phyloP scores from a whole-genome alignment of 2,113 vertebrate species.

The Condylura cristata region DNA sequence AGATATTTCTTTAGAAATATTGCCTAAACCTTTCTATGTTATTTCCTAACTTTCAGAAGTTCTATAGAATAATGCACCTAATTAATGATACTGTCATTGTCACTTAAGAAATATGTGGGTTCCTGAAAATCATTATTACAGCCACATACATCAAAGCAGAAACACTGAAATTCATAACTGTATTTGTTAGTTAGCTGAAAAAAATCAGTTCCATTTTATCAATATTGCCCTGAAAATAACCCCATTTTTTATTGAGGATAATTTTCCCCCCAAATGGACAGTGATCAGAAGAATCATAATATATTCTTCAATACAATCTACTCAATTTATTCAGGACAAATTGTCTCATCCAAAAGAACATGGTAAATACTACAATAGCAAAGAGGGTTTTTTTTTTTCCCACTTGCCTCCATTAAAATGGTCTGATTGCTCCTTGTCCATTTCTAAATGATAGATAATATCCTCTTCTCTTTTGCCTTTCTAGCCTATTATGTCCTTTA shows the following conservation, averaged over 20 bases:
- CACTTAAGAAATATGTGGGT: slow-evolving; percentile 63
- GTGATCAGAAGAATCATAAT: slow-evolving; percentile 72
- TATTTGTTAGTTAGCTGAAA: slow-evolving; percentile 77
- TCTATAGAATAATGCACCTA: slow-evolving; percentile 22
- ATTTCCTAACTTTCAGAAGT: slow-evolving; percentile 54
- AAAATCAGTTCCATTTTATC: slow-evolving; percentile 74
- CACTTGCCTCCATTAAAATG: slow-evolving; percentile 64
- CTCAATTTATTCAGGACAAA: slow-evolving; percentile 73
- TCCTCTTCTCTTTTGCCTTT: slow-evolving; percentile 73
- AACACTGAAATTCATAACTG: slow-evolving; percentile 71
- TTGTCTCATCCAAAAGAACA: slow-evolving; percentile 52
- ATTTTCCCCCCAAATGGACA: slow-evolving; percentile 37
- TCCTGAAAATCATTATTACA: slow-evolving; percentile 74
- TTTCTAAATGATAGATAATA: slow-evolving; percentile 75
- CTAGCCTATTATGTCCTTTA: slow-evolving; percentile 72
- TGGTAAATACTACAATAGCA: slow-evolving; percentile 60
- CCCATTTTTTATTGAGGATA: slow-evolving; percentile 68
- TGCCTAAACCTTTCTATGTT: slow-evolving; percentile 43
- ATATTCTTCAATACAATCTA: slow-evolving; percentile 73
- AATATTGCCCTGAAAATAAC: slow-evolving; percentile 74
- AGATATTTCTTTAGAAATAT: slow-evolving; percentile 67
- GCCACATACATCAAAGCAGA: slow-evolving; percentile 70
- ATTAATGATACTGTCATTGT: slow-evolving; percentile 72
- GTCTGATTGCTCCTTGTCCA: slow-evolving; percentile 65
- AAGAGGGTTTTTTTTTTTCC: not conserved